Base-by-base conservation (phyloP, 2,888 invertebrate genomes). In the Zootermopsis nevadensis region DNA sequence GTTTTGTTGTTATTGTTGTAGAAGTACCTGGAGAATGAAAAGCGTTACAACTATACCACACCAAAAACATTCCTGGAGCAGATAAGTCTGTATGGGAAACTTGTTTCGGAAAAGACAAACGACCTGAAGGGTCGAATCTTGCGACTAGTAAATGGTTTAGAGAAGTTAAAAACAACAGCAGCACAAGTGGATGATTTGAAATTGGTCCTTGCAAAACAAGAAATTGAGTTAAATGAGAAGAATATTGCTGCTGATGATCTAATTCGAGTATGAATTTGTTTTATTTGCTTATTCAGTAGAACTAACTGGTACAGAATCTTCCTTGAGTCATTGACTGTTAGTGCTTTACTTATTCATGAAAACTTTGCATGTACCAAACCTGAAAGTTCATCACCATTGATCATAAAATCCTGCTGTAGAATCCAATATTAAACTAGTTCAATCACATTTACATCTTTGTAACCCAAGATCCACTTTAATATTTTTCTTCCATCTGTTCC, bases 1-100 rank as follows among this genome's bases (percentile, higher is more conserved):
- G 7, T 31, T 77, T 27, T 95, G 93, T 88, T n/a, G n/a, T n/a
- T n/a, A n/a, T 97, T 96, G 10, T 53, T 79, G 12, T 19, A 79
- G 79, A 0, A 98, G 98, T 88, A 93, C 93, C 91, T 96, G 85
- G 91, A 92, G 86, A 98, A 97, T 88, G 98, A 98, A 87, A 94
- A 94, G 67, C 93, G 98, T 7, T 97, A 97, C 90, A 98, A 98
- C 89, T 98, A 98, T 89, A 98, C 98, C 0, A 99, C 98, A 0
- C 98, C 98, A 0, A 99, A 99, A 90, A 96, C 97, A 0, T 99
- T 98, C 90, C 90, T 99, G 77, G 98, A 98, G 88, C 96, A 97
- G 88, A 98, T 98, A 84, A 93, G 95, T 22, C 91, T 98, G 8
- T 98, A 82, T 38, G 33, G 42, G n/a, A 84, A 82, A 53, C 72